Evolutionary conservation across 1,140 invertebrate genomes (phyloP).

Genomic region (Mamestra configurata): DNA sequence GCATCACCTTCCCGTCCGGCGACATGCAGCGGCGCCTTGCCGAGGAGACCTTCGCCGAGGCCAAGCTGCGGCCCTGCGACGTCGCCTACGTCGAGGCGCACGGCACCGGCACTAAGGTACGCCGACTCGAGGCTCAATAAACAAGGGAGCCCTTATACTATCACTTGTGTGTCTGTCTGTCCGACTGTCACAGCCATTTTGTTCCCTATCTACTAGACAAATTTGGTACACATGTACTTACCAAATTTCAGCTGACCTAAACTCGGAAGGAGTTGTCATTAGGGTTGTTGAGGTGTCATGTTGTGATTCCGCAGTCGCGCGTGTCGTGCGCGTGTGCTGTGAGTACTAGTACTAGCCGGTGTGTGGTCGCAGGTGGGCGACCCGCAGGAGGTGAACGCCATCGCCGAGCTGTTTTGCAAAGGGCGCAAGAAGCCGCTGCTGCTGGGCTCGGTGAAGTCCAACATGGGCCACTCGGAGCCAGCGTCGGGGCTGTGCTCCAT

Average conservation of each 20-base stretch:
- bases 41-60: constrained; percentile 94
- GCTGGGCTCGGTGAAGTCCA: constrained; percentile 98
- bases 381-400: constrained; percentile 98
- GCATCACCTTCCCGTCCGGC: constrained; percentile 97
- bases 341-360: not conserved
- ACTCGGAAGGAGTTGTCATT: too few relatives aligned
- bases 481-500: constrained; percentile 97
- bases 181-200: too few relatives aligned
- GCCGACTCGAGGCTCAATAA: too few relatives aligned
- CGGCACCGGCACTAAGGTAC: constrained; percentile 97
- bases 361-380: constrained; percentile 92
- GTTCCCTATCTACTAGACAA: too few relatives aligned
- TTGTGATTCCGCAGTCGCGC: not conserved
- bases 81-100: constrained; percentile 98
- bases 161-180: too few relatives aligned
- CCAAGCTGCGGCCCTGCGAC: constrained; percentile 93
- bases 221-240: too few relatives aligned
- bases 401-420: constrained; percentile 97
- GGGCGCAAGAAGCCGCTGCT: constrained; percentile 93
- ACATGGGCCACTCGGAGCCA: constrained; percentile 99
- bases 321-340: not conserved
- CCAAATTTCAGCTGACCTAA: too few relatives aligned
- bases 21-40: constrained; percentile 96
- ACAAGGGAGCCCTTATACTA: too few relatives aligned
- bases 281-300: too few relatives aligned